Evolutionary conservation across 2,888 invertebrate genomes (phyloP), one percentile per base, ranked within the genome.

Genomic region (Rosalia funebris): DNA sequence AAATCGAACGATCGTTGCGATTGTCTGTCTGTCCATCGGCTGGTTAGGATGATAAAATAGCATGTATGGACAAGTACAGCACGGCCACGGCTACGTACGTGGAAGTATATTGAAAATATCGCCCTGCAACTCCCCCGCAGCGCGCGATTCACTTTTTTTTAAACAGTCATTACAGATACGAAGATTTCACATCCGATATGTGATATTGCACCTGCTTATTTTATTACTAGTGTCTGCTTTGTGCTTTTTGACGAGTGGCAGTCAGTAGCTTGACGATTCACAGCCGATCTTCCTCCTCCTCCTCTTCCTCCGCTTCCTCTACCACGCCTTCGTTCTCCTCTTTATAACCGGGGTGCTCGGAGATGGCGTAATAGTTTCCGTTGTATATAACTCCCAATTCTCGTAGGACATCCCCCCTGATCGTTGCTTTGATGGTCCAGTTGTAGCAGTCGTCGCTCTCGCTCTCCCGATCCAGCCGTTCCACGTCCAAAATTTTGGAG

Each of bases 391-490:
- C 93, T 66, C 96, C 96, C 66, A 96, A 86, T 82, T 96, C 95
- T 59, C 95, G 87, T 75, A 96, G 84, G 74, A 93, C 92, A 82
- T 95, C 95, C 52, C 96, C 96, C 64, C 94, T 87, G 79, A 96
- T 95, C 74, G 95, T 93, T 75, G 96, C 96, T 83, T 95, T 95
- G 84, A 96, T 96, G 82, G 95, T 95, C 96, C 96, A 96, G 83
- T 95, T 95, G 86, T 94, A 94, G 81, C 94, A 94, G 82, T 95
- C 95, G 82, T 93, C 93, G 81, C 93, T 93, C 82, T 95, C 95
- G 73, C 91, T 92, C 82, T 96, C 95, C 60, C 96, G 88, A 82
- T 95, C 95, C 72, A 96, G 85, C 71, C 94, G 88, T 84, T 96
- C 95, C 72, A 96, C 95, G 84, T 96, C 96, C 68, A 96, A 86